Base-by-base conservation (phyloP, 2,888 invertebrate species). In the Muschampia plurimacula region DNA sequence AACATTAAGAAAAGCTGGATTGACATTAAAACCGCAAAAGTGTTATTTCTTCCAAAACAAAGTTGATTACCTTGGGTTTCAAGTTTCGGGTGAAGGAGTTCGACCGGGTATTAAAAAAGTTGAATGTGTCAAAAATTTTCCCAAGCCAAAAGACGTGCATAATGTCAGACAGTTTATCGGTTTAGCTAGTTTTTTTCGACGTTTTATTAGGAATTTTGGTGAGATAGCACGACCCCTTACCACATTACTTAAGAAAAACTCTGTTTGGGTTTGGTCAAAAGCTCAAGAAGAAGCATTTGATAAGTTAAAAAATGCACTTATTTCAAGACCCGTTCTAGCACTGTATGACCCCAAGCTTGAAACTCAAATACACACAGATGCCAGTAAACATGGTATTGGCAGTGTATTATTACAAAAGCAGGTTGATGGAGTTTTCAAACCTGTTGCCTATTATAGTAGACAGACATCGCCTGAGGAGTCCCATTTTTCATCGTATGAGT, bases 301-400 rank as follows among this genome's bases (percentile, higher is more conserved):
- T 52, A 52, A 52, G 3, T 15, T 52, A 7, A 52, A 52, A 52
- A 15, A 15, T 52, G 15, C 52, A 52, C 13, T 52, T n/a, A 52
- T 52, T 15, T 9, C 52, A 15, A 52, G 52, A 22, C 52, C 52
- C 2, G 52, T 52, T 52, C 15, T 52, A 15, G 52, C 52, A 15
- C 13, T 52, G 15, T 52, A 52, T 15, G 15, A 59, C 12, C 39
- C 65, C 15, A 75, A 77, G 13, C 80, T 82, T 49, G 74, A 52
- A 55, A 80, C 78, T 5, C 81, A 84, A 60, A 70, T 84, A 1
- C 84, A 86, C 57, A 85, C 84, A 0, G 86, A 86, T 70, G 86
- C 85, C 0, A 82, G 84, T 70, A 73, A 79, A 41, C 41, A 76
- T 0, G 85, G 85, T 1, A 32, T 85, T 4, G 83, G 72, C 76